Base-by-base conservation (phyloP, 2,113 vertebrate species). In the Cyanoramphus novaezelandiae region DNA sequence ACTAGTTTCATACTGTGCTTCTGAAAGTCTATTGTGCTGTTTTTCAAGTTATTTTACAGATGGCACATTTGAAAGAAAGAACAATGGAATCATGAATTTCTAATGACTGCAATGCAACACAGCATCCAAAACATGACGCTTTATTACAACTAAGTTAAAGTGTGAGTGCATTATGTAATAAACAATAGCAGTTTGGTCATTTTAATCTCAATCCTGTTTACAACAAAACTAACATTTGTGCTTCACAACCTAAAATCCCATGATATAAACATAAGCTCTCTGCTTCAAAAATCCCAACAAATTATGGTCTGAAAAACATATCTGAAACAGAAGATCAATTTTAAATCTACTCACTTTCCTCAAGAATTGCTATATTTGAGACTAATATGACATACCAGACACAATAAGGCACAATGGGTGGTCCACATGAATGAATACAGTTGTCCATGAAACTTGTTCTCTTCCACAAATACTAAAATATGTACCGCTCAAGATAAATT, bases 401-500 rank as follows among this genome's bases (percentile, higher is more conserved):
- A 97, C 96, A 94, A 47, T 97, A 98, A 98, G 98, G 98, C 98
- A 98, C 97, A 85, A 97, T 88, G 96, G 92, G 93, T 96, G 96
- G 95, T 95, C 97, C 96, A 97, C 90, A 96, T 31, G 70, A 96
- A 97, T 95, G 91, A 97, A 94, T 92, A 96, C 97, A 97, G 92
- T 84, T 95, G 47, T 94, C 92, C 72, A 55, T 93, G 76, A 94
- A 94, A 95, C 70, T 95, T 89, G 41, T 69, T 95, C 97, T 96
- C 75, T 90, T 97, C 85, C 97, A 97, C 97, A 98, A 97, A 97
- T 97, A 97, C 94, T 97, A 98, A 98, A 97, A 98, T 97, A 97
- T 87, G 98, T 99, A 99, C 98, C 98, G 97, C 96, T 97, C 97
- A 96, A 97, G 95, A 97, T 97, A 98, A 97, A 97, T 94, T 89